phyloP scores from a whole-genome alignment of 2,113 vertebrate genomes.

The Meleagris gallopavo region DNA sequence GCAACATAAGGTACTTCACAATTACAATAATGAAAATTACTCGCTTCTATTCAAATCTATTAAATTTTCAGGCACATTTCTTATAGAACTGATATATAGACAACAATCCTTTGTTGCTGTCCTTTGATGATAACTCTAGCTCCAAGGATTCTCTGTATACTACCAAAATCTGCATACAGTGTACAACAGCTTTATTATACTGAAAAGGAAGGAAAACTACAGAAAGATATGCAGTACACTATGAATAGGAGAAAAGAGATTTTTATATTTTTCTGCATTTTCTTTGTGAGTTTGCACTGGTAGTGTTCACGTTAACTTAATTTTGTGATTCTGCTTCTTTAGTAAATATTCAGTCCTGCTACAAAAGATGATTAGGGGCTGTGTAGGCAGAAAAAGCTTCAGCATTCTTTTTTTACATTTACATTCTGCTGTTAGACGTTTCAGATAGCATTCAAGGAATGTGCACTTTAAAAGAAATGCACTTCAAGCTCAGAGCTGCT shows the following conservation, averaged over 20 bases:
- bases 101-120: not conserved
- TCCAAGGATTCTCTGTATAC: not conserved
- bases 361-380: not conserved
- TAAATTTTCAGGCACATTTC: not conserved
- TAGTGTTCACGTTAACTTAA: not conserved
- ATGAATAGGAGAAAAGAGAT: not conserved
- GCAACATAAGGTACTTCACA: not conserved
- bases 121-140: not conserved
- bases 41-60: not conserved
- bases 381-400: not conserved
- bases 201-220: not conserved
- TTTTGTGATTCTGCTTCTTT: not conserved
- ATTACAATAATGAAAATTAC: not conserved
- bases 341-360: slow-evolving; percentile 31
- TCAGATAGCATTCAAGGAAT: not conserved
- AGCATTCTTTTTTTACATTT: slow-evolving; percentile 6
- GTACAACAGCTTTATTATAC: not conserved
- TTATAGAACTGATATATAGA: not conserved
- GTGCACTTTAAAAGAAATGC: slow-evolving; percentile 4
- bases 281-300: not conserved
- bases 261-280: not conserved
- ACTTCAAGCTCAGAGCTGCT: slow-evolving; percentile 11
- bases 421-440: slow-evolving; percentile 48
- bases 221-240: not conserved
- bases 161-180: not conserved